Conservation (phyloP, 2,888 invertebrate species). For the Drosophila neonasuta region DNA sequence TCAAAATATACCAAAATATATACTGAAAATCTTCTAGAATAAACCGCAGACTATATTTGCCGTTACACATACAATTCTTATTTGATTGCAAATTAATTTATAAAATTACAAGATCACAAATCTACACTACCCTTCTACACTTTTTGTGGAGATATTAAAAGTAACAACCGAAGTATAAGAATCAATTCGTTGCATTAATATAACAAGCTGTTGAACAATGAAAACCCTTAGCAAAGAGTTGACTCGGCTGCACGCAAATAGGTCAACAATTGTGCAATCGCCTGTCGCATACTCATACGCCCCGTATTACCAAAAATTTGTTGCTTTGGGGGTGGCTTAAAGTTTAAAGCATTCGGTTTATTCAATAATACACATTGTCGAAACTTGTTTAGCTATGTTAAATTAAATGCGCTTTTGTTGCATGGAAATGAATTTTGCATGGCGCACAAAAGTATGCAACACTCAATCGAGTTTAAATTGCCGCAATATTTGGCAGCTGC, state of each 20-base stretch:
- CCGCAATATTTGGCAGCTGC: slow-evolving; percentile 35
- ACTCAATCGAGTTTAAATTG: slow-evolving; percentile 71
- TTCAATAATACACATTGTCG: slow-evolving; percentile 42
- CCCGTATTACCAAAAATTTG: neutral
- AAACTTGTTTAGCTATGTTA: slow-evolving; percentile 38
- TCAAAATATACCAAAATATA: too few species aligned
- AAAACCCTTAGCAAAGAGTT: slow-evolving; percentile 33
- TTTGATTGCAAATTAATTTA: too few species aligned
- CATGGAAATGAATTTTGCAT: slow-evolving; percentile 15
- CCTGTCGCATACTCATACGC: neutral
- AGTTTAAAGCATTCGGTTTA: slow-evolving; percentile 31
- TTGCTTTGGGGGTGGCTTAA: neutral
- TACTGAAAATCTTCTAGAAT: too few species aligned
- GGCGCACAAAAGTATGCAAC: slow-evolving; percentile 61
- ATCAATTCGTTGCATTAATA: slow-evolving; percentile 49
- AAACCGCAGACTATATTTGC: too few species aligned
- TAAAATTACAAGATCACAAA: too few species aligned
- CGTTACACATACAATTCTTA: too few species aligned
- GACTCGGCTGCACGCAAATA: slow-evolving; percentile 43
- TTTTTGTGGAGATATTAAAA: too few species aligned
- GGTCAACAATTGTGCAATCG: slow-evolving; percentile 48
- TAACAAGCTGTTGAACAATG: slow-evolving; percentile 50
- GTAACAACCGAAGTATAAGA: neutral
- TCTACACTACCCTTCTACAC: too few species aligned
- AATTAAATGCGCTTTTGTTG: slow-evolving; percentile 44